Percentiles rank a stretch among this genome's conserved stretches.
These are phyloP conservation scores for Sorex maritimensis DNA, from an alignment of 2,797 vertebrate species.

Conservation along the genomic window DNA sequence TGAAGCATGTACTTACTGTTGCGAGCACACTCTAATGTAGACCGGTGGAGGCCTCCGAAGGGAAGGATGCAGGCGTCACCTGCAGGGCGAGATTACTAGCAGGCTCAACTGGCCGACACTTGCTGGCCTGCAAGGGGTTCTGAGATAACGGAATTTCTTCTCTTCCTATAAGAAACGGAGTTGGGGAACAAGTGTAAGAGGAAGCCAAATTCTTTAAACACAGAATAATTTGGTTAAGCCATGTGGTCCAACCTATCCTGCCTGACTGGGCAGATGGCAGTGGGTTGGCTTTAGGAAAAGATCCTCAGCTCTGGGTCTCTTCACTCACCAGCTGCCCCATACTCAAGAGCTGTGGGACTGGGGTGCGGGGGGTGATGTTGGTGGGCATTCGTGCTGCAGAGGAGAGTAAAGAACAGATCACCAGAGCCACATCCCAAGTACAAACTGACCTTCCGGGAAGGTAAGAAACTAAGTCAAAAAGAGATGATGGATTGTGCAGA, in stretches of 20 bases:
- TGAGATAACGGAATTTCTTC: not conserved
- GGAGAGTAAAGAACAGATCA: not conserved
- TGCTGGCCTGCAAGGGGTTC: not conserved
- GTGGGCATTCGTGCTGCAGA: no score
- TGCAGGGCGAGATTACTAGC: not conserved
- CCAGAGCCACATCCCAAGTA: not conserved
- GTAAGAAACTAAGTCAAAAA: not conserved
- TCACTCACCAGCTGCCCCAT: not conserved
- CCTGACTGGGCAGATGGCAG: not conserved
- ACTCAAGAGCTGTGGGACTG: not conserved
- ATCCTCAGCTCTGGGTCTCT: not conserved
- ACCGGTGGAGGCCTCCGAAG: not conserved
- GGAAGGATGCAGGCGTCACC: not conserved
- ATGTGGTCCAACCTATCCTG: not conserved
- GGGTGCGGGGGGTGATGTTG: no score
- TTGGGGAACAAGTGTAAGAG: not conserved
- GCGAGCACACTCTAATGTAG: not conserved
- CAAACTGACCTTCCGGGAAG: not conserved
- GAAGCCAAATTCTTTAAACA: slow-evolving; percentile 22
- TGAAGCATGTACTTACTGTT: not conserved
- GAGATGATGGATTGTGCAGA: no score
- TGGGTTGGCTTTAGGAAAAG: not conserved
- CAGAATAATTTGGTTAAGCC: slow-evolving; percentile 1
- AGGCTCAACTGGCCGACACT: not conserved
- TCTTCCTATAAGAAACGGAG: not conserved